A percentile compares a stretch with the other conserved stretches of the same genome.
Evolutionary conservation across 1,140 invertebrate species (phyloP).

Genomic region (Triops cancriformis): DNA sequence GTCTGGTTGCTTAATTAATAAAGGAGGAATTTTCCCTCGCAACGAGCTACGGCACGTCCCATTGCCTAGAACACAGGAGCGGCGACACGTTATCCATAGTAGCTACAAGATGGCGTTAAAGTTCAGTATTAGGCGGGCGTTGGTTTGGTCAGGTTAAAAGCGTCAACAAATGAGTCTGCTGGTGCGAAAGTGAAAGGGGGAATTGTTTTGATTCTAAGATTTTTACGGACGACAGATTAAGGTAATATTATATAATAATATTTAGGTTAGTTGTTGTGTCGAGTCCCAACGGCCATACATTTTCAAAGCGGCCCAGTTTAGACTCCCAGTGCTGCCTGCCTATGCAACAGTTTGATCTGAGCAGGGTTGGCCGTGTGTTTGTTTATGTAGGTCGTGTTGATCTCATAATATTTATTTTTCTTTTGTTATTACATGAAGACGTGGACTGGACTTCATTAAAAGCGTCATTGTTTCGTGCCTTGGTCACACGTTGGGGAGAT

Average conservation of each 20-base stretch:
- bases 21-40: not conserved
- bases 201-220: not conserved
- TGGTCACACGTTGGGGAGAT: not conserved
- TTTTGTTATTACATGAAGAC: not conserved
- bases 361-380: not conserved
- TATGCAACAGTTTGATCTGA: not conserved
- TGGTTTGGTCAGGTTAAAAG: conserved; percentile 6
- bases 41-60: not conserved
- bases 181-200: conserved; percentile 2
- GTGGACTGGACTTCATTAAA: not conserved
- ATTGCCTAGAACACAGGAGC: not conserved
- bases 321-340: not conserved
- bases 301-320: not conserved
- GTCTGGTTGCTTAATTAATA: not conserved
- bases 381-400: conserved; percentile 5
- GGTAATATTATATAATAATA: not conserved
- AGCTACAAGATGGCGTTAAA: not conserved
- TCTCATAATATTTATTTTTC: not conserved
- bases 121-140: conserved; percentile 2
- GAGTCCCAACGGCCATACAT: not conserved
- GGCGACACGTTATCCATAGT: not conserved
- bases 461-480: not conserved
- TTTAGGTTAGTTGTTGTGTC: not conserved
- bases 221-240: not conserved
- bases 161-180: not conserved